Evolutionary conservation across 2,113 vertebrate species (phyloP).

Genomic region (Colaptes auratus): DNA sequence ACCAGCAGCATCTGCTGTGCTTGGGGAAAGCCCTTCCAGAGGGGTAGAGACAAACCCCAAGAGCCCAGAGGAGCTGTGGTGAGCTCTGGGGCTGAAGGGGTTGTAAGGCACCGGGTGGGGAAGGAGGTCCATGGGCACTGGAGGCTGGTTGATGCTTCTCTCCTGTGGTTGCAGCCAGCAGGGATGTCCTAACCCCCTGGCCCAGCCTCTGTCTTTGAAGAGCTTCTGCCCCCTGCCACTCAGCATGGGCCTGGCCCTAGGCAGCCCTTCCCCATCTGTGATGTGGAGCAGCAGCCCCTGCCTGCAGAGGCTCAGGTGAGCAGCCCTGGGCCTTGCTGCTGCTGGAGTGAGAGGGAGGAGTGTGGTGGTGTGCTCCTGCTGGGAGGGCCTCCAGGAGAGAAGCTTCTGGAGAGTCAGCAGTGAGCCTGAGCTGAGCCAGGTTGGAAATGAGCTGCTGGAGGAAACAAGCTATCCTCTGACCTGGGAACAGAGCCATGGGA

Average conservation of each 20-base stretch:
- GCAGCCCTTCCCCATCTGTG: constrained; percentile 82
- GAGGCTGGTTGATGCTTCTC: neutral
- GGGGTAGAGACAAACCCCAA: too few relatives aligned
- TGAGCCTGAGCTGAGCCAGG: neutral
- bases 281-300: neutral
- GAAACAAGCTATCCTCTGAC: neutral
- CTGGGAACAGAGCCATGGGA: neutral
- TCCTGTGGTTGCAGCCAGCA: constrained; percentile 65
- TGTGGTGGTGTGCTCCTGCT: too few relatives aligned
- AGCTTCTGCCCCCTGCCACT: constrained; percentile 82
- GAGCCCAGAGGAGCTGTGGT: neutral
- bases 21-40: too few relatives aligned
- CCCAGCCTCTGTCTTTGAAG: constrained; percentile 77
- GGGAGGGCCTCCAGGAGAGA: too few relatives aligned
- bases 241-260: constrained; percentile 70
- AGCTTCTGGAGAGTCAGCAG: neutral
- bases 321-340: neutral
- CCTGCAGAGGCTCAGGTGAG: constrained; percentile 44
- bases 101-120: neutral
- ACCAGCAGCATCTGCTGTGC: too few relatives aligned
- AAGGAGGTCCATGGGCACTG: neutral
- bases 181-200: constrained; percentile 65
- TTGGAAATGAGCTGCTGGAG: neutral
- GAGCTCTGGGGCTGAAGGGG: neutral
- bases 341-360: neutral